phyloP scores from a whole-genome alignment of 2,888 invertebrate species.

The Deilephila porcellus region DNA sequence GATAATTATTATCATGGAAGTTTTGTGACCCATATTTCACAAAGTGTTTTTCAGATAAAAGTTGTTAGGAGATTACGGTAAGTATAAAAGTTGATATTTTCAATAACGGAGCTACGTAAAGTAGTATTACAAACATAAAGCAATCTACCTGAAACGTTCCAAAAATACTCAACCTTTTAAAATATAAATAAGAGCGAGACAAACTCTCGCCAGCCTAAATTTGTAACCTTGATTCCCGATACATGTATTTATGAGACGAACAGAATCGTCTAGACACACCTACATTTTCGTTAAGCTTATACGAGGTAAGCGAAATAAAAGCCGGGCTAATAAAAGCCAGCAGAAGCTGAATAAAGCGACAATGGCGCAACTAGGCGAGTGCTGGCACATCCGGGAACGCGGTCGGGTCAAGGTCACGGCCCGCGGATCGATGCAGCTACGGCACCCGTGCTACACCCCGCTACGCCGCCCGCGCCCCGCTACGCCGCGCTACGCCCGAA shows the following conservation, averaged over 20 bases:
- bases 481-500: conserved; percentile 56
- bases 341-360: conserved; percentile 70
- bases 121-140: neutral
- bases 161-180: neutral
- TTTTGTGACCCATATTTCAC: conserved; percentile 12
- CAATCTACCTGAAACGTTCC: conserved; percentile 4
- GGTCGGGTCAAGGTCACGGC: conserved; percentile 87
- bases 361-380: conserved; percentile 76
- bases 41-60: neutral
- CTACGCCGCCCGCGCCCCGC: conserved; percentile 52
- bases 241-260: conserved; percentile 34
- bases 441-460: conserved; percentile 66
- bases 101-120: neutral
- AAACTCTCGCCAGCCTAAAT: conserved; percentile 22
- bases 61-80: conserved; percentile 1
- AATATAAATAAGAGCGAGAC: conserved; percentile 12
- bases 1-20: conserved; percentile 21
- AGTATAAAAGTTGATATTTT: conserved; percentile 3
- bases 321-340: conserved; percentile 73
- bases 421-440: conserved; percentile 87
- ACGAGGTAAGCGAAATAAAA: conserved; percentile 62
- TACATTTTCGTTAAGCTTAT: conserved; percentile 45
- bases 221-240: conserved; percentile 35
- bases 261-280: conserved; percentile 54
- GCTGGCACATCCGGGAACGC: conserved; percentile 81